A percentile compares a stretch with the other conserved stretches of the same genome.
Conservation (phyloP, 2,113 vertebrate species). For the Dipodomys stephensi region DNA sequence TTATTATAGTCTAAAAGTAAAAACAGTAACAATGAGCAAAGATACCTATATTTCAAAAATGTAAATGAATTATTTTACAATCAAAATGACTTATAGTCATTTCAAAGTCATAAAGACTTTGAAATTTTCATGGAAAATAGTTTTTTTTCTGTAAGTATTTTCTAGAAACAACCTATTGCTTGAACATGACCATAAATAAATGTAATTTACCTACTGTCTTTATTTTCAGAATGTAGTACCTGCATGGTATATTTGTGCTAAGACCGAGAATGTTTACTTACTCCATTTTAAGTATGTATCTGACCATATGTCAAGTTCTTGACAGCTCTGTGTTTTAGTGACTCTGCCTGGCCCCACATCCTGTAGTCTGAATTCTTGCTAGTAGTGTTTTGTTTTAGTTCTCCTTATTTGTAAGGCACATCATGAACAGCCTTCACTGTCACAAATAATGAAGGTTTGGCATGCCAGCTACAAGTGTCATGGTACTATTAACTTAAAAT, state of each 20-base stretch:
- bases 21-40: neutral
- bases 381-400: neutral
- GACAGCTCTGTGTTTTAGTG: neutral
- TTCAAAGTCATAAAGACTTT: neutral
- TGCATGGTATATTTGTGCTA: neutral
- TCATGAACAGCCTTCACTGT: neutral
- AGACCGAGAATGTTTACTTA: neutral
- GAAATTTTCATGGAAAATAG: neutral
- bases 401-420: neutral
- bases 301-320: neutral
- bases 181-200: neutral
- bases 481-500: neutral
- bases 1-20: neutral
- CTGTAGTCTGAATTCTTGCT: neutral
- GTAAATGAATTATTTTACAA: neutral
- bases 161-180: neutral
- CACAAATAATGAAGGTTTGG: neutral
- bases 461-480: neutral
- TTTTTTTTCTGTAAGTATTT: neutral
- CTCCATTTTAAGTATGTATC: too few relatives aligned
- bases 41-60: neutral
- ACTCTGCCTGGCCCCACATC: neutral
- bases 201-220: neutral
- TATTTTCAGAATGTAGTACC: neutral
- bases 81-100: neutral